These are phyloP conservation scores for Cabera pusaria DNA, from an alignment of 2,888 invertebrate genomes.

Conservation along the genomic window DNA sequence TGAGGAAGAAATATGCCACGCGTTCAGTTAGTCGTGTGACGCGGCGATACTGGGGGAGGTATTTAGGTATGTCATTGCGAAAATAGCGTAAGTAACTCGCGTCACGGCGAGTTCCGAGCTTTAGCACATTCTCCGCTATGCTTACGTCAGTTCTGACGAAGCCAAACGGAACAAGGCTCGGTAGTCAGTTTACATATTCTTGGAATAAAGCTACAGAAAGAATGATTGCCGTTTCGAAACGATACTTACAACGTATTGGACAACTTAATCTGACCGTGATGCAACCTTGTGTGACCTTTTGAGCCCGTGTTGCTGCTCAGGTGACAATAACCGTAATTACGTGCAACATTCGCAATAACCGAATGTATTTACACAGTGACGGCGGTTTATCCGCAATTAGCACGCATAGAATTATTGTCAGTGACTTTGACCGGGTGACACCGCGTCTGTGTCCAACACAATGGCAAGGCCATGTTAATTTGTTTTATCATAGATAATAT, in stretches of 20 bases:
- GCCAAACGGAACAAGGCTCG: not conserved
- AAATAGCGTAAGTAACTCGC: conserved; percentile 12
- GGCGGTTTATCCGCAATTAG: conserved; percentile 14
- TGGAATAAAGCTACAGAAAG: not conserved
- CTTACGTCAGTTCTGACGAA: conserved; percentile 6
- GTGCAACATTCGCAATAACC: conserved; percentile 9
- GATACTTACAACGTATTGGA: not conserved
- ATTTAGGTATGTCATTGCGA: conserved; percentile 2
- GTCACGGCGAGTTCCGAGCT: conserved; percentile 4
- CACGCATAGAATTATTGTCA: conserved; percentile 43
- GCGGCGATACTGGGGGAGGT: too few relatives aligned
- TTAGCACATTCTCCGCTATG: conserved; percentile 9
- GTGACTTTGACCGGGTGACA: conserved; percentile 62
- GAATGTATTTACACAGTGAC: conserved; percentile 5
- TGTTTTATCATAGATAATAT: too few relatives aligned
- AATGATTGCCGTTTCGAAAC: conserved; percentile 4
- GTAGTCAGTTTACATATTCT: not conserved
- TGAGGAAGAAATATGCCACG: conserved; percentile 9
- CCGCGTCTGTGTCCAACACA: conserved; percentile 43
- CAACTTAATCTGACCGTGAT: conserved; percentile 3
- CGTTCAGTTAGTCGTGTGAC: conserved; percentile 10
- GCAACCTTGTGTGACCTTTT: conserved; percentile 8
- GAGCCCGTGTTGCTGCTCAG: conserved; percentile 6
- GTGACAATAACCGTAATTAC: conserved; percentile 20
- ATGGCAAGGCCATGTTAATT: conserved; percentile 57